These are phyloP conservation scores for Limulus polyphemus DNA, from an alignment of 2,888 invertebrate genomes.

Conservation along the genomic window DNA sequence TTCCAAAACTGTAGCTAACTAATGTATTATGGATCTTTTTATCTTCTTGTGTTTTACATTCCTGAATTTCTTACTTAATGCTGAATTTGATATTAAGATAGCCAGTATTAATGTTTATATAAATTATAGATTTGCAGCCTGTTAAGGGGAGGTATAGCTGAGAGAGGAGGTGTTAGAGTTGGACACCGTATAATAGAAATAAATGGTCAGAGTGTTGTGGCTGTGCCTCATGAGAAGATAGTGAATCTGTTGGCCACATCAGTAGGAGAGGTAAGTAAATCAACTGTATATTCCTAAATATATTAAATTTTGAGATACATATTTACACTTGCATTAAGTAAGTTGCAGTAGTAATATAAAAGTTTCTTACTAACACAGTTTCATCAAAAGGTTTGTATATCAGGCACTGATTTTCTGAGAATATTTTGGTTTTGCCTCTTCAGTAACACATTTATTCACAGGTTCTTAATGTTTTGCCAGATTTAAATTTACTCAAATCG, in stretches of 20 bases:
- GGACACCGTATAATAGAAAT: slow-evolving; percentile 99
- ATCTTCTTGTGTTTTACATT: slow-evolving; percentile 17
- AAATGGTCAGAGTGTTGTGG: slow-evolving; percentile 98
- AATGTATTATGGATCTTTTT: not conserved
- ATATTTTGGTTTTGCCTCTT: too few species aligned
- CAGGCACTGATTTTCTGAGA: too few species aligned
- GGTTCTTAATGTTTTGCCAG: too few species aligned
- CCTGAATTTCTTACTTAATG: not conserved
- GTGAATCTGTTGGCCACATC: slow-evolving; percentile 97
- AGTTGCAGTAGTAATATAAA: too few species aligned
- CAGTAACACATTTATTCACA: too few species aligned
- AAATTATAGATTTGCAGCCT: slow-evolving; percentile 79
- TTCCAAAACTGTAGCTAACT: too few species aligned
- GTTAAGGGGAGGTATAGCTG: slow-evolving; percentile 94
- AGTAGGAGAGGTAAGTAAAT: slow-evolving; percentile 77
- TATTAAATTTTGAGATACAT: too few species aligned
- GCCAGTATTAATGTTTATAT: not conserved
- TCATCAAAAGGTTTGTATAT: too few species aligned
- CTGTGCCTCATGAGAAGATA: slow-evolving; percentile 98
- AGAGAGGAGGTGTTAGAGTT: slow-evolving; percentile 94
- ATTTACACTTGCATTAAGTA: too few species aligned
- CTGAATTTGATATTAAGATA: not conserved
- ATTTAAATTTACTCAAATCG: too few species aligned
- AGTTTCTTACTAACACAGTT: too few species aligned
- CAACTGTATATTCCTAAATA: not conserved